Conservation (phyloP, 2,797 vertebrate species). For the Austrolebias charrua region DNA sequence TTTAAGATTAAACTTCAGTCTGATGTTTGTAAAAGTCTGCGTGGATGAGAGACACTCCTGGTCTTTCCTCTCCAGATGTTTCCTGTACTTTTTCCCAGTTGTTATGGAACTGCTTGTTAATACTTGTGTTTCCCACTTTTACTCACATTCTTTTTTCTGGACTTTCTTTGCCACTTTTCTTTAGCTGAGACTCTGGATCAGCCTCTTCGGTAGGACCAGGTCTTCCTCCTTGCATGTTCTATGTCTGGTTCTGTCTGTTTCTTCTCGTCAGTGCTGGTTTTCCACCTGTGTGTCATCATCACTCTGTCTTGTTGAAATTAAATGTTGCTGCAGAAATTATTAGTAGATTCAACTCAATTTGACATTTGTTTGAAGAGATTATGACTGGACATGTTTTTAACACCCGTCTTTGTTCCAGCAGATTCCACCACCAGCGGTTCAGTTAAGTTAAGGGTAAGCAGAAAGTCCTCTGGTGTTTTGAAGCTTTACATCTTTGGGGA, state of each 20-base stretch:
- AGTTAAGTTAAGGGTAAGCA: slow-evolving; percentile 89
- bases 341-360: too few species aligned
- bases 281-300: slow-evolving; percentile 5
- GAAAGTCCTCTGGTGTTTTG: background rate
- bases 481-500: background rate
- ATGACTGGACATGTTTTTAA: slow-evolving; percentile 9
- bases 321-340: slow-evolving; percentile 1
- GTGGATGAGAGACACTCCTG: too few species aligned
- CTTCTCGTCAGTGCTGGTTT: slow-evolving; percentile 8
- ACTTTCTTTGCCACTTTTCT: slow-evolving; percentile 51
- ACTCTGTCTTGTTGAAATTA: slow-evolving; percentile 12
- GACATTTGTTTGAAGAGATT: background rate
- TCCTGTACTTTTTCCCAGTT: too few species aligned
- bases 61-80: too few species aligned
- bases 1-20: too few species aligned
- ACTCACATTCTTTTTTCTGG: slow-evolving; percentile 45
- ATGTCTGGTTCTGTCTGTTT: slow-evolving; percentile 2
- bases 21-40: too few species aligned
- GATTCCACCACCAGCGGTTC: slow-evolving; percentile 89
- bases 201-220: slow-evolving; percentile 79
- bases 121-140: slow-evolving; percentile 29
- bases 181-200: slow-evolving; percentile 79
- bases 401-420: slow-evolving; percentile 51
- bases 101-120: background rate
- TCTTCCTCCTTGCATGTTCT: slow-evolving; percentile 54